Percentiles rank a stretch among this genome's conserved stretches.
phyloP scores from a whole-genome alignment of 37 sponge, comb jelly and placozoan species.

The Oopsacas minuta region DNA sequence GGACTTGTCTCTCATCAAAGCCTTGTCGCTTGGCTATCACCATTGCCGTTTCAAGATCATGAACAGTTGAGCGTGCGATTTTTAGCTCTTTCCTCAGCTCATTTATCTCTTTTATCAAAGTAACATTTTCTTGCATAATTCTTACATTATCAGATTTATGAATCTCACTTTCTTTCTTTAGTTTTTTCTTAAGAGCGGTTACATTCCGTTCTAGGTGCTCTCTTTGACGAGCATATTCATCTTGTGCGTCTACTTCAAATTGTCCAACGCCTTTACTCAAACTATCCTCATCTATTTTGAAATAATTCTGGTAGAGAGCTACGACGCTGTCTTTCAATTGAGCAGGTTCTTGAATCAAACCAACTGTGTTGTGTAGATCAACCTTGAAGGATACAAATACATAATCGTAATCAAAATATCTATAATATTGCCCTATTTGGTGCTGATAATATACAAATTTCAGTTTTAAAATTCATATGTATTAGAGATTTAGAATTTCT shows the following conservation, averaged over 20 bases:
- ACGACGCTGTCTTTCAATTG: constrained; percentile 65
- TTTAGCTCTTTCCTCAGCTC: constrained; percentile 82
- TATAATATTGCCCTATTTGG: too few species aligned
- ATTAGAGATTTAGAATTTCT: too few species aligned
- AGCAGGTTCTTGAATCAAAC: constrained; percentile 83
- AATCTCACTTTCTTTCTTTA: constrained; percentile 80
- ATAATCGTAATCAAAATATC: too few species aligned
- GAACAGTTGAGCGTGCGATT: constrained; percentile 50
- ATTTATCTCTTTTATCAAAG: constrained; percentile 88
- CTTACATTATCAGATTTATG: constrained; percentile 77
- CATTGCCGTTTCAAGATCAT: constrained; percentile 62
- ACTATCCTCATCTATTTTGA: constrained; percentile 45
- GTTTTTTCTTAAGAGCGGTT: constrained; percentile 82
- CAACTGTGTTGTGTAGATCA: constrained; percentile 62
- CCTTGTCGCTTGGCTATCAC: constrained; percentile 68
- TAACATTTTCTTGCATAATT: constrained; percentile 97
- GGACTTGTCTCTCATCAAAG: constrained; percentile 40
- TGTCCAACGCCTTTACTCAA: not conserved
- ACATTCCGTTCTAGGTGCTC: constrained; percentile 92
- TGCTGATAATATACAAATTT: too few species aligned
- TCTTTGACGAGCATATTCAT: constrained; percentile 75
- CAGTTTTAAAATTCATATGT: too few species aligned
- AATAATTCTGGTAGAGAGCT: constrained; percentile 26
- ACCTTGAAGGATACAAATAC: too few species aligned
- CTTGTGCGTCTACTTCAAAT: constrained; percentile 69